Percentiles rank a stretch among this genome's conserved stretches.
Conservation (phyloP, 2,797 vertebrate genomes). For the Columba guinea region DNA sequence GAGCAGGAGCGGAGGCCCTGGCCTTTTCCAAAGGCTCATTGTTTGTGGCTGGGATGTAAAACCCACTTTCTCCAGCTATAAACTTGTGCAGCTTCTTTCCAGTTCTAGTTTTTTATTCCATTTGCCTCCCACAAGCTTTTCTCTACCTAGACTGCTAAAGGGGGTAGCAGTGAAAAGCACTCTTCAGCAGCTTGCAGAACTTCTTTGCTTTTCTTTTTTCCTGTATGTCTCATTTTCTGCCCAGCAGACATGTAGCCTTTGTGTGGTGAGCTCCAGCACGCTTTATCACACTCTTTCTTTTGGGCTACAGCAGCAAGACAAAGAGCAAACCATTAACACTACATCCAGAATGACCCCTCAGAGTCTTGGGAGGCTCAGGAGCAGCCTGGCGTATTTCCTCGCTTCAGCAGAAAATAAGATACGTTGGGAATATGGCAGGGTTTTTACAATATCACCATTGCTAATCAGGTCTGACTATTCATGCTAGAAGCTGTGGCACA, state of each 20-base stretch:
- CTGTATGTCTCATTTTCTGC: background rate
- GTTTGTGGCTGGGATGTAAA: background rate
- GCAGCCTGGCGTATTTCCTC: background rate
- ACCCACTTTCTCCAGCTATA: background rate
- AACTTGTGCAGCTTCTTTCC: background rate
- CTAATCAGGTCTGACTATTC: conserved; percentile 5
- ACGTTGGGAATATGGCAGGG: background rate
- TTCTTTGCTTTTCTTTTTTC: background rate
- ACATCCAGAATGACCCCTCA: background rate
- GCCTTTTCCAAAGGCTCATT: background rate
- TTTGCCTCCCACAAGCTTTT: background rate
- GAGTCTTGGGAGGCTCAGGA: background rate
- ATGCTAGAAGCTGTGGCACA: background rate
- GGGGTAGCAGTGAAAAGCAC: background rate
- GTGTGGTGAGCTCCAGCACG: background rate
- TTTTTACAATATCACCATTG: background rate
- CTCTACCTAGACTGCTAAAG: background rate
- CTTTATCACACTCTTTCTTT: background rate
- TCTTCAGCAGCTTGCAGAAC: background rate
- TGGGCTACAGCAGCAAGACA: background rate
- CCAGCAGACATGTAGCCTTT: background rate
- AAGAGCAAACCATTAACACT: background rate
- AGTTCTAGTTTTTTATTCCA: background rate
- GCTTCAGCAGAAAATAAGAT: background rate
- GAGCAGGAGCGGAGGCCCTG: background rate